phyloP scores from a whole-genome alignment of 2,888 invertebrate species.

The Plebejus argus region DNA sequence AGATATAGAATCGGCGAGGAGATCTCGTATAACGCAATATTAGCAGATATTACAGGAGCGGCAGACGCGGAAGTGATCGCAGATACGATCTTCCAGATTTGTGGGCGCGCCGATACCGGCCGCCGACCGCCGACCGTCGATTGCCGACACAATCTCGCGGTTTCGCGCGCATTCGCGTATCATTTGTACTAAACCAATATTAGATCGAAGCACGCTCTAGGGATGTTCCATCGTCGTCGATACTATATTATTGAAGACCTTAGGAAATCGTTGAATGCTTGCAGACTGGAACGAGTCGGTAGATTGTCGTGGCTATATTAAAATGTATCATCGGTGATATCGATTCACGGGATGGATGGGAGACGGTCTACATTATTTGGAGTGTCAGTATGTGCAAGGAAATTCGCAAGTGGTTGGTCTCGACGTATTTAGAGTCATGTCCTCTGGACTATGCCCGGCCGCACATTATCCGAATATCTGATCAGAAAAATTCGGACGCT shows the following conservation, averaged over 20 bases:
- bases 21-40: neutral
- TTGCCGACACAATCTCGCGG: slow-evolving; percentile 74
- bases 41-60: slow-evolving; percentile 5
- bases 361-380: neutral
- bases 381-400: neutral
- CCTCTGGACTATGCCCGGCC: too few species aligned
- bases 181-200: slow-evolving; percentile 77
- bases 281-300: neutral
- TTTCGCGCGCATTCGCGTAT: slow-evolving; percentile 71
- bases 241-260: neutral
- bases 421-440: neutral
- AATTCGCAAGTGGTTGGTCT: neutral
- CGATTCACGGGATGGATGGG: neutral
- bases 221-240: neutral
- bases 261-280: neutral
- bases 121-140: slow-evolving; percentile 74
- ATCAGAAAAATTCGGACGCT: too few species aligned
- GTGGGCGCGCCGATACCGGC: slow-evolving; percentile 39
- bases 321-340: neutral
- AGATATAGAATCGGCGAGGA: neutral
- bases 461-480: too few species aligned
- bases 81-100: slow-evolving; percentile 20
- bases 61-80: slow-evolving; percentile 12
- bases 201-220: slow-evolving; percentile 44
- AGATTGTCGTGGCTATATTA: neutral